Evolutionary conservation across 2,113 vertebrate species (phyloP).

Genomic region (Peromyscus leucopus): DNA sequence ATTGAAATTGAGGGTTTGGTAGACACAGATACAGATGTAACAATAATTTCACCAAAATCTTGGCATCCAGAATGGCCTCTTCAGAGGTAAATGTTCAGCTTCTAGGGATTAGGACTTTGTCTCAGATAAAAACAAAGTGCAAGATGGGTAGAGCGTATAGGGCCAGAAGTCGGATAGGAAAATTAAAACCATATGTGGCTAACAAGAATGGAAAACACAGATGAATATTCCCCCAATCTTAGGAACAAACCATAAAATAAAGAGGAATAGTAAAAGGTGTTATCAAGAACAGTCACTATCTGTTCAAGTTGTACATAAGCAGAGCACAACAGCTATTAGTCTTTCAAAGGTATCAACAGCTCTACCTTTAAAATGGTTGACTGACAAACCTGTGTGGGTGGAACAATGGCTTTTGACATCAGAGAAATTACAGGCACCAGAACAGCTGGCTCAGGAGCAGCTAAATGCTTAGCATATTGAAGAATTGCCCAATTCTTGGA

Average conservation of each 20-base stretch:
- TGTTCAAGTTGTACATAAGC: not conserved
- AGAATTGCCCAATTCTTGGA: not conserved
- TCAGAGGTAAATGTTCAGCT: not conserved
- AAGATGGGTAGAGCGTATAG: not conserved
- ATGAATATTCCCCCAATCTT: not conserved
- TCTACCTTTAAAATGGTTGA: not conserved
- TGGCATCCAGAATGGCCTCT: not conserved
- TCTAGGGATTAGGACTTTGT: not conserved
- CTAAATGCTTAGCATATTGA: not conserved
- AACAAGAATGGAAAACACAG: not conserved
- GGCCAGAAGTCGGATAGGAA: not conserved
- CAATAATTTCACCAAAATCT: not conserved
- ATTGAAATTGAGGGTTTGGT: not conserved
- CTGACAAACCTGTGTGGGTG: not conserved
- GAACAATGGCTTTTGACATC: not conserved
- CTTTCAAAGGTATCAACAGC: not conserved
- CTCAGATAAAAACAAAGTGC: not conserved
- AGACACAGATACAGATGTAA: not conserved
- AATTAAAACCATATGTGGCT: not conserved
- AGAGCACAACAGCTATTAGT: no score
- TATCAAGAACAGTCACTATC: not conserved
- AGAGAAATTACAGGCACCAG: not conserved
- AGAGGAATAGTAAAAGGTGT: not conserved
- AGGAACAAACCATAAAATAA: not conserved
- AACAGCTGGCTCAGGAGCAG: not conserved